Base-by-base conservation (phyloP, 2,797 vertebrate species). In the Selene dorsalis region DNA sequence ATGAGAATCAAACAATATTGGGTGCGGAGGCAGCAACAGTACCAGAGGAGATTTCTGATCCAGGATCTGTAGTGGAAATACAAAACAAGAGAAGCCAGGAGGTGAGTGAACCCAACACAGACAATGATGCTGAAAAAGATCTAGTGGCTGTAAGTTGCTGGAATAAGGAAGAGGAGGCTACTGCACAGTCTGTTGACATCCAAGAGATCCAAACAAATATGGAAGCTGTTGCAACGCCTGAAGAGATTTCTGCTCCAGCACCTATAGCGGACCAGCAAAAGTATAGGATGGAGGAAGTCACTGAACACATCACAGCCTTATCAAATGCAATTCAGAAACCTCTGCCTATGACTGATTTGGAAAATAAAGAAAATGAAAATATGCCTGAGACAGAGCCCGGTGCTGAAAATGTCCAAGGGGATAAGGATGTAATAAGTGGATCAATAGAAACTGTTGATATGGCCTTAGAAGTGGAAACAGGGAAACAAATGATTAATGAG, bases 371-470 rank as follows among this genome's bases (percentile, higher is more conserved):
- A 30, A 62, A 69, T 63, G 75, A 75, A 43, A 63, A 68, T 50
- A 38, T 64, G 70, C 69, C 41, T 45, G 59, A 63, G 30, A 53
- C 13, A 12, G 82, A 72, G 13, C 17, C 28, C 7, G 57, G 12
- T 74, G 58, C 72, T 26, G 77, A 77, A 28, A 77, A 78, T 75
- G 45, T 57, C 18, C 72, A 73, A 17, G 71, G 32, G 8, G 60
- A 88, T 8, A 38, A 80, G 59, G 32, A 80, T 62, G 55, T 72
- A 35, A 78, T 73, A 55, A 79, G 63, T 72, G 79, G 32, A 85
- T 83, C 87, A 72, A 77, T 69, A 39, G 83, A 80, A 71, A 70
- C 11, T 7, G 14, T 66, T 20, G 62, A 73, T 58, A 74, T 80
- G 77, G 64, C 20, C 2, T 73, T 67, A 22, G 65, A 80, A 75